Base-by-base conservation (phyloP, 2,113 vertebrate genomes). In the Erinaceus europaeus region DNA sequence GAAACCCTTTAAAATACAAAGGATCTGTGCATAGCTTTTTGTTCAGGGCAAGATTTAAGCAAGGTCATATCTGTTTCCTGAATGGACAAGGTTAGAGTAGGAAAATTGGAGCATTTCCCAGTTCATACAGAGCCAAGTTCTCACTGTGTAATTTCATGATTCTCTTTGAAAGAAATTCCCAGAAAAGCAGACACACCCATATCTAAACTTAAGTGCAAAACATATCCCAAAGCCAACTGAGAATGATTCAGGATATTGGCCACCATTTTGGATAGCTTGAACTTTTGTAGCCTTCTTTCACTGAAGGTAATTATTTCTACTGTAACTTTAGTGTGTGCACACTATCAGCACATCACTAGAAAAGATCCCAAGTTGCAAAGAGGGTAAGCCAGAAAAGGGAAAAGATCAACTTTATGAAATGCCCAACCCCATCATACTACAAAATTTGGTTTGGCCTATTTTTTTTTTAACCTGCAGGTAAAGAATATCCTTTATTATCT, bases 121-220 rank as follows among this genome's bases (percentile, higher is more conserved):
- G 84, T 29, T 46, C 3, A 4, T 40, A 73, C 29, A 50, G 65
- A 93, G 84, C 80, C 91, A 95, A 88, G 50, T 90, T 92, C 91
- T 90, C 80, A 88, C 50, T 91, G 32, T 93, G 83, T 75, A 50
- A 64, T 81, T 93, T 88, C 72, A 57, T 84, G 92, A 78, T 91
- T 91, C 65, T 81, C 93, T 95, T 94, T 95, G 84, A 95, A 95
- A 89, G 89, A 78, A 90, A 73, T 94, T 94, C 87, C 90, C 93
- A 91, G 93, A 95, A 95, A 84, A 75, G 38, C 38, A 94, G 74
- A 72, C 81, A 72, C 86, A 87, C 90, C 64, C 77, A 72, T 40
- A 71, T 86, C 72, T 87, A 86, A 92, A 73, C 44, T 82, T 90
- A 69, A 91, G 50, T 64, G 52, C 73, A 89, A 93, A 93, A 90